These are phyloP conservation scores for Drosophila robusta DNA, from an alignment of 2,888 invertebrate species.

Conservation along the genomic window DNA sequence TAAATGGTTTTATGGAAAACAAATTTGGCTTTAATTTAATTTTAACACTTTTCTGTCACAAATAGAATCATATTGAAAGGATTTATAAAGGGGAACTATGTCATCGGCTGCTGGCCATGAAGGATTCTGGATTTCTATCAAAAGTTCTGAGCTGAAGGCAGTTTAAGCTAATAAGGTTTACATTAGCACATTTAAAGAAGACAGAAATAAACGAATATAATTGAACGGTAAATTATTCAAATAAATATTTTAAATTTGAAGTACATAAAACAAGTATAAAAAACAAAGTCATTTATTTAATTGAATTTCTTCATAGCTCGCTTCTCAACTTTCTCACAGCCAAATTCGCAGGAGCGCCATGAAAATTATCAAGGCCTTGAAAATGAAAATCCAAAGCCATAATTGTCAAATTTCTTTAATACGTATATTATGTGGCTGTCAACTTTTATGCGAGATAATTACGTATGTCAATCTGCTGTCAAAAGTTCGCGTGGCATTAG, in stretches of 20 bases:
- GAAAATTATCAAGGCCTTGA: not conserved
- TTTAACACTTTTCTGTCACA: not conserved
- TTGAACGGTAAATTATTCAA: too few species aligned
- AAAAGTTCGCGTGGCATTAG: conserved; percentile 11
- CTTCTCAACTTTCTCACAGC: not conserved
- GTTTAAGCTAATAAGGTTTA: too few species aligned
- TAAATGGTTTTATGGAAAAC: not conserved
- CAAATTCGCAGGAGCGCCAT: not conserved
- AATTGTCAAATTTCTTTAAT: not conserved
- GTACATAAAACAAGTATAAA: not conserved
- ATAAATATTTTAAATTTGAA: not conserved
- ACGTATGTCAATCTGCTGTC: conserved; percentile 46
- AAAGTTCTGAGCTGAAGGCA: too few species aligned
- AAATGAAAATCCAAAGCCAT: not conserved
- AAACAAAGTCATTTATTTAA: conserved; percentile 6
- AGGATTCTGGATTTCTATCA: too few species aligned
- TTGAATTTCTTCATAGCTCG: not conserved
- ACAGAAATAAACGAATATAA: too few species aligned
- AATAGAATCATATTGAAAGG: not conserved
- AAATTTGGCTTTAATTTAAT: not conserved
- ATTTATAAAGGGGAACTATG: not conserved
- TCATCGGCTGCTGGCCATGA: too few species aligned
- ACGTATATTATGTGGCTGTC: not conserved
- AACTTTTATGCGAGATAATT: conserved; percentile 24
- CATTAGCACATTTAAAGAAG: too few species aligned